Conservation (phyloP, 2,888 invertebrate genomes). For the Prosopocoilus inquinatus region DNA sequence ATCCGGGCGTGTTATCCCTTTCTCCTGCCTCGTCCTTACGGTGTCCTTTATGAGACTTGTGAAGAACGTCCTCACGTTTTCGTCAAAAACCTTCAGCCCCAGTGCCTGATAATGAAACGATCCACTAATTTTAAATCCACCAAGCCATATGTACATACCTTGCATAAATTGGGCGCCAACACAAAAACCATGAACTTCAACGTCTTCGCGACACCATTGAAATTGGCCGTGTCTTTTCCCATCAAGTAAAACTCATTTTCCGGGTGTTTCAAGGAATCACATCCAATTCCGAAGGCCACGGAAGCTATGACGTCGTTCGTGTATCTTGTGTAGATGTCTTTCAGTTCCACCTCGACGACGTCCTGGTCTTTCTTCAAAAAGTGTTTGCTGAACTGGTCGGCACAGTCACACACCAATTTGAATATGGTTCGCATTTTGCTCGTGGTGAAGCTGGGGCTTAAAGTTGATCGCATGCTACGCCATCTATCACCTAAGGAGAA, state of each 20-base stretch:
- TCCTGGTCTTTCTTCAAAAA: conserved; percentile 31
- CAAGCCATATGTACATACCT: conserved; percentile 2
- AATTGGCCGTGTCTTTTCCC: conserved; percentile 49
- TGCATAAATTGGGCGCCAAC: conserved; percentile 11
- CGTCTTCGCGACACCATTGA: conserved; percentile 7
- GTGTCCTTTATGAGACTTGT: conserved; percentile 20
- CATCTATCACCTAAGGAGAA: conserved; percentile 27
- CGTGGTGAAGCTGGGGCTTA: conserved; percentile 52
- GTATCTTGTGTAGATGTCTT: conserved; percentile 51
- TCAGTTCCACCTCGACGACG: conserved; percentile 46
- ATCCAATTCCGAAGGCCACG: conserved; percentile 52
- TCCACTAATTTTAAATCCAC: too few relatives aligned
- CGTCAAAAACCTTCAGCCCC: conserved; percentile 5
- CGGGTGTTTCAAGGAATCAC: conserved; percentile 53
- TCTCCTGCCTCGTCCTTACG: conserved; percentile 18
- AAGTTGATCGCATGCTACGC: conserved; percentile 48
- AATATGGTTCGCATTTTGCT: conserved; percentile 53
- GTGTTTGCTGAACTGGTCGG: conserved; percentile 24
- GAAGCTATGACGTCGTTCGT: conserved; percentile 54
- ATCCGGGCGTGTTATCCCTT: conserved; percentile 24
- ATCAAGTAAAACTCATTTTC: conserved; percentile 55
- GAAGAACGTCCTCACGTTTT: conserved; percentile 22
- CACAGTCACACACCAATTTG: conserved; percentile 45
- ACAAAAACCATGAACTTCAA: conserved; percentile 10
- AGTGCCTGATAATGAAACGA: background rate